These are phyloP conservation scores for Tinea semifulvella DNA, from an alignment of 2,888 invertebrate species.

Conservation along the genomic window DNA sequence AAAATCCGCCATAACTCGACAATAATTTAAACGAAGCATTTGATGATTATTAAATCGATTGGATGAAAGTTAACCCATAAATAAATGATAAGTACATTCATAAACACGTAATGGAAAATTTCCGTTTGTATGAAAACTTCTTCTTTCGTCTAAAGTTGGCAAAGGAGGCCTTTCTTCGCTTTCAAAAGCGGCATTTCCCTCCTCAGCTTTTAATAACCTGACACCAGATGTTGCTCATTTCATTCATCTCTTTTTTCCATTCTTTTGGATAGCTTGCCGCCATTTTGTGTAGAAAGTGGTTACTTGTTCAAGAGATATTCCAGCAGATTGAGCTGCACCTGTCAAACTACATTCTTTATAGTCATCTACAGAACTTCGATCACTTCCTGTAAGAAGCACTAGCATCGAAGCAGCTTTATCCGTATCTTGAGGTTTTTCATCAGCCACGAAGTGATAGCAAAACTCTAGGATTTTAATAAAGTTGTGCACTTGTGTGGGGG, in stretches of 20 bases:
- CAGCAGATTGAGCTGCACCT: conserved; percentile 81
- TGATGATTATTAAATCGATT: no score
- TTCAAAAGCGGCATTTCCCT: conserved; percentile 1
- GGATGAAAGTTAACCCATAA: no score
- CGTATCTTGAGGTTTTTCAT: conserved; percentile 49
- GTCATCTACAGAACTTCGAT: conserved; percentile 49
- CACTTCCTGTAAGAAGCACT: conserved; percentile 78
- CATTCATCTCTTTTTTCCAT: conserved; percentile 58
- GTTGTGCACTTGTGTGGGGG: conserved; percentile 65
- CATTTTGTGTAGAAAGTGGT: conserved; percentile 86
- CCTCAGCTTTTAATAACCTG: conserved; percentile 1
- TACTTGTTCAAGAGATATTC: conserved; percentile 83
- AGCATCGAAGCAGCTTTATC: conserved; percentile 69
- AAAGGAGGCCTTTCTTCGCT: neutral
- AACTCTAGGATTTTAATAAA: conserved; percentile 86
- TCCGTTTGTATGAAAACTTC: no score
- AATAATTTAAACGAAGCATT: no score
- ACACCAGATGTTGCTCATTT: neutral
- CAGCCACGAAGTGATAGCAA: conserved; percentile 75
- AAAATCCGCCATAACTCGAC: no score
- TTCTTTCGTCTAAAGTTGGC: conserved; percentile 2
- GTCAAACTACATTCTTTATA: conserved; percentile 76
- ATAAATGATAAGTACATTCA: no score
- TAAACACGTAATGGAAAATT: no score
- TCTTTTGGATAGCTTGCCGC: conserved; percentile 72